phyloP scores from a whole-genome alignment of 2,888 invertebrate species.

The Drosophila nr. medialis region DNA sequence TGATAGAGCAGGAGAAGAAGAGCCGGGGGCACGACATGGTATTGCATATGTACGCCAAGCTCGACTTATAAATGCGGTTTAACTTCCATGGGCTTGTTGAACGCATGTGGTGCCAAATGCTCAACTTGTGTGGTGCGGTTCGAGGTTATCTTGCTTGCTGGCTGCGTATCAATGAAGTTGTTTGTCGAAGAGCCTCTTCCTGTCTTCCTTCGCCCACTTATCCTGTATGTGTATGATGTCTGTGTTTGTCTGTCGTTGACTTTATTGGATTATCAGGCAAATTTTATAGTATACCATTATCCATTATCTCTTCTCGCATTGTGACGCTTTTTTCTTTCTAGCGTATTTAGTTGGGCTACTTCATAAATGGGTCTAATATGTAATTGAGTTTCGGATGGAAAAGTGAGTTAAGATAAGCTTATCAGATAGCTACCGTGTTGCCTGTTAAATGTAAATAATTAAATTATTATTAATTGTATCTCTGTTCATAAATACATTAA shows the following conservation, averaged over 20 bases:
- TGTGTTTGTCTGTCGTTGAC: slow-evolving; percentile 47
- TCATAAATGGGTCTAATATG: slow-evolving; percentile 33
- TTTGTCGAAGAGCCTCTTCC: slow-evolving; percentile 67
- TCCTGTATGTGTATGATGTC: slow-evolving; percentile 3
- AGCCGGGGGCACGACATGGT: slow-evolving; percentile 20
- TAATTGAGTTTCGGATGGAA: slow-evolving; percentile 30
- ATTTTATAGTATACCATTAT: slow-evolving; percentile 67
- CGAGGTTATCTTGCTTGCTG: slow-evolving; percentile 27
- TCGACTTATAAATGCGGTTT: slow-evolving; percentile 78
- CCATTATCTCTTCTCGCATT: slow-evolving; percentile 35
- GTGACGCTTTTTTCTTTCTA: slow-evolving; percentile 11
- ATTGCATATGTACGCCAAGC: slow-evolving; percentile 51
- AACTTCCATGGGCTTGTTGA: slow-evolving; percentile 72
- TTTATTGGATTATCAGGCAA: slow-evolving; percentile 80
- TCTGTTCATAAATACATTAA: background rate
- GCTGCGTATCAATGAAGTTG: slow-evolving; percentile 74
- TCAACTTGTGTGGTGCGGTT: slow-evolving; percentile 24
- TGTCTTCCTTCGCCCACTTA: slow-evolving; percentile 3
- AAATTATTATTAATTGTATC: background rate
- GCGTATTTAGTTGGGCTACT: slow-evolving; percentile 45
- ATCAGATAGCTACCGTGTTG: background rate
- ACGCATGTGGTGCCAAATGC: slow-evolving; percentile 50
- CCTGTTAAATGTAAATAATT: background rate
- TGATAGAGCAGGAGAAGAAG: slow-evolving; percentile 27
- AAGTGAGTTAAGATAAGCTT: background rate